Percentiles rank a stretch among this genome's conserved stretches.
Conservation (phyloP, 2,888 invertebrate genomes). For the Clanis bilineata region DNA sequence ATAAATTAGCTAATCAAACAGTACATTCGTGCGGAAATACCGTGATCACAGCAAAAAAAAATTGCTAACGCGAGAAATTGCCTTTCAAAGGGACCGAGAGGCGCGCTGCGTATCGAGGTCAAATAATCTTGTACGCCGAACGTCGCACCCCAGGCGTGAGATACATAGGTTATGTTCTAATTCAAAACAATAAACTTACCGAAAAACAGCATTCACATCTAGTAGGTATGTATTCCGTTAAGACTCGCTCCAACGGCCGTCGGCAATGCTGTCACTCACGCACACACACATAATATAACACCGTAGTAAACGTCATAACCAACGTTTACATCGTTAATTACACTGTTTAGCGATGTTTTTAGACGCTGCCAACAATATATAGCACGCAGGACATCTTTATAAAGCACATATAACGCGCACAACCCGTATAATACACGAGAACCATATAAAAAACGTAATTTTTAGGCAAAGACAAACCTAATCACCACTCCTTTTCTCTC, state of each 20-base stretch:
- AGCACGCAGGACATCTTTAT: conserved; percentile 56
- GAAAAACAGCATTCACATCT: conserved; percentile 64
- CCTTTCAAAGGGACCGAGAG: conserved; percentile 58
- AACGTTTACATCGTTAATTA: conserved; percentile 75
- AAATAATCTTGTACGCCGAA: conserved; percentile 37
- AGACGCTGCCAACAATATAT: conserved; percentile 61
- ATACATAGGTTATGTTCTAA: conserved; percentile 54
- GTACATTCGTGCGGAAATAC: conserved; percentile 48
- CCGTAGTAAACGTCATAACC: conserved; percentile 77
- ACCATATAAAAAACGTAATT: conserved; percentile 75
- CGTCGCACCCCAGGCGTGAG: conserved; percentile 52
- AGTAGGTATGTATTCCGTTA: conserved; percentile 65
- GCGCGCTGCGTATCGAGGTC: conserved; percentile 64
- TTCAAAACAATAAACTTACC: conserved; percentile 69
- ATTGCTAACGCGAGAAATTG: conserved; percentile 52
- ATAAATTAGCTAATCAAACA: conserved; percentile 49
- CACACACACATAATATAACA: conserved; percentile 62
- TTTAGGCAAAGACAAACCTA: conserved; percentile 73
- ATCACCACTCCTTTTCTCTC: conserved; percentile 83
- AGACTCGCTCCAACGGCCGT: conserved; percentile 77
- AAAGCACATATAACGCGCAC: conserved; percentile 56
- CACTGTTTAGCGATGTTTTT: conserved; percentile 62
- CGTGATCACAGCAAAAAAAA: conserved; percentile 49
- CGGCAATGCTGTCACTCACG: conserved; percentile 74
- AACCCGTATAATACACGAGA: conserved; percentile 52